Evolutionary conservation across 2,113 vertebrate genomes (phyloP).

Genomic region (Poeciliopsis occidentalis): DNA sequence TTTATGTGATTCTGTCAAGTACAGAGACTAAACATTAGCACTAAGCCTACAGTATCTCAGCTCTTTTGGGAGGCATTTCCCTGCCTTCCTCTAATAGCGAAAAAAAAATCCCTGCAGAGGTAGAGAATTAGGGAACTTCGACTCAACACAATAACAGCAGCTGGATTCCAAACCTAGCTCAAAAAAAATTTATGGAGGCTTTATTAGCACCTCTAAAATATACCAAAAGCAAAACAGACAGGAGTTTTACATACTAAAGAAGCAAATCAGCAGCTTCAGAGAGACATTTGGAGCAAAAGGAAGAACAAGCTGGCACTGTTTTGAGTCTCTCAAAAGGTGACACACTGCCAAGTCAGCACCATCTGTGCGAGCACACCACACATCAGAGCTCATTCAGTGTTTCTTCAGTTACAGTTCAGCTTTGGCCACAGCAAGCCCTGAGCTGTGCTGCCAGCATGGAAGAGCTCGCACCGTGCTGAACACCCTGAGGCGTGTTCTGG

Average conservation of each 20-base stretch:
- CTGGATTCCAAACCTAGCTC: slow-evolving; percentile 12
- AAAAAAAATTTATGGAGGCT: background rate
- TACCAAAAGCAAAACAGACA: slow-evolving; percentile 23
- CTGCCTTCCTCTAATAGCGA: slow-evolving; percentile 29
- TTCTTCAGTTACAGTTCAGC: slow-evolving; percentile 50
- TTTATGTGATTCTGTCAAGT: slow-evolving; percentile 58
- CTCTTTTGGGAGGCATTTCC: slow-evolving; percentile 36
- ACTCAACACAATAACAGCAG: slow-evolving; percentile 21
- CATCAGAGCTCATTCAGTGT: slow-evolving; percentile 42
- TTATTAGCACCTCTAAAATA: slow-evolving; percentile 15
- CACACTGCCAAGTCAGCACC: slow-evolving; percentile 61
- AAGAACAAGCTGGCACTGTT: slow-evolving; percentile 41
- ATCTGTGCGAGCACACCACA: slow-evolving; percentile 42
- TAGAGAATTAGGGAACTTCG: slow-evolving; percentile 29
- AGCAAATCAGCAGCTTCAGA: background rate
- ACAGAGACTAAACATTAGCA: slow-evolving; percentile 67
- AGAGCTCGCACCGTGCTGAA: slow-evolving; percentile 33
- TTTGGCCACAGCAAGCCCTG: slow-evolving; percentile 32
- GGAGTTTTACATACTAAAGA: background rate
- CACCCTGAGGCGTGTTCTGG: slow-evolving; percentile 15
- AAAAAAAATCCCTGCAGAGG: slow-evolving; percentile 15
- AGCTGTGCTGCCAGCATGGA: slow-evolving; percentile 38
- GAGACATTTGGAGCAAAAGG: slow-evolving; percentile 37
- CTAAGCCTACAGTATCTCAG: slow-evolving; percentile 50
- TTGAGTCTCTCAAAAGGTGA: slow-evolving; percentile 51